Base-by-base conservation (phyloP, 1,140 invertebrate genomes). In the Pogonognathellus flavescens region DNA sequence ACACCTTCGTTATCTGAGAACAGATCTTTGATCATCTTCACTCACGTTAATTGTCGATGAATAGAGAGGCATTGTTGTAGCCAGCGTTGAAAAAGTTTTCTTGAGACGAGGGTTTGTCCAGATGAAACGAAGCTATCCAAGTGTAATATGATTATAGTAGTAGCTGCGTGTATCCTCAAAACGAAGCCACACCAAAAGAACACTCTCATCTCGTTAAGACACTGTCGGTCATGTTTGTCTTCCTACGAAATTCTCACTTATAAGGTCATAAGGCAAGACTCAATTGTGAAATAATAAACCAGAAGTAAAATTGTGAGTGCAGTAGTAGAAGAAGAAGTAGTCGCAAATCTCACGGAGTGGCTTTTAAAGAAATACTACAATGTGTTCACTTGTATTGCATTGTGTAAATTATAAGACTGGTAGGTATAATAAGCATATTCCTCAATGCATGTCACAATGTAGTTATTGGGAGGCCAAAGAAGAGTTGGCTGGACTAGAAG, bases 271-370 rank as follows among this genome's bases (percentile, higher is more conserved):
- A 50, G 70, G 10, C 70, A 49, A 31, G 70, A 76, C 70, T 76
- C 70, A 76, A 76, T 76, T 76, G 70, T 76, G 70, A 76, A 76
- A 76, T 31, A 76, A 76, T 76, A 25, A 50, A 76, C 70, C 70
- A 76, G 70, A 76, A 76, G 70, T 76, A 31, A 25, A 66, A 66
- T 11, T 66, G 13, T 25, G 62, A 20, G 14, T 11, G 20, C 22
- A 62, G 18, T 20, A 1, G 57, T 60, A 66, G 62, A 3, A 41
- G 31, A 2, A 57, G 53, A 57, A n/a, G 1, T 13, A 57, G 53
- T 9, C 9, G 11, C n/a, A n/a, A n/a, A 13, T 2, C 31, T 49
- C 70, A 76, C 70, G 41, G 70, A 76, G 49, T 41, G 49, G 66
- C 22, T 41, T 41, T 50, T n/a, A 41, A 49, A 72, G n/a, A 31